phyloP scores from a whole-genome alignment of 2,888 invertebrate species.

The Julus scandinavius region DNA sequence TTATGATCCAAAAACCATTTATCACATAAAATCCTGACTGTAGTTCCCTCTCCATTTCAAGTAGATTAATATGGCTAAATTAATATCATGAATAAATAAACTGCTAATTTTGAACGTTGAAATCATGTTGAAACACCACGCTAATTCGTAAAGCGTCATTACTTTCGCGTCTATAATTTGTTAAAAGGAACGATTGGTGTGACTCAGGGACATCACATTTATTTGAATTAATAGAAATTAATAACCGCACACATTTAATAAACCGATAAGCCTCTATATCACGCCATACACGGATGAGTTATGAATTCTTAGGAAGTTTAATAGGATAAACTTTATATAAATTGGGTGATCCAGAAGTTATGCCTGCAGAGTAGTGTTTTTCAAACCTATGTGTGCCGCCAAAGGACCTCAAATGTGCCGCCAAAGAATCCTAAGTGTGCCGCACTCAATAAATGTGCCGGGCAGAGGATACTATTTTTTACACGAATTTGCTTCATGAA shows the following conservation, averaged over 20 bases:
- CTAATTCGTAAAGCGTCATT: neutral
- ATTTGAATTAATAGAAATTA: slow-evolving; percentile 19
- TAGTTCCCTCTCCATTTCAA: neutral
- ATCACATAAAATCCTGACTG: neutral
- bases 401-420: too few relatives aligned
- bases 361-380: too few relatives aligned
- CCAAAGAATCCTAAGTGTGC: too few relatives aligned
- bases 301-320: too few relatives aligned
- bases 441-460: too few relatives aligned
- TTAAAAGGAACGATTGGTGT: neutral
- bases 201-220: neutral
- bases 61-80: slow-evolving; percentile 15
- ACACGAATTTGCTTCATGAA: too few relatives aligned
- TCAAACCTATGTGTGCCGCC: too few relatives aligned
- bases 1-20: slow-evolving; percentile 12
- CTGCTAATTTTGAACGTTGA: neutral
- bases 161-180: neutral
- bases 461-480: too few relatives aligned
- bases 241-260: neutral
- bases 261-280: neutral
- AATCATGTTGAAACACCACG: neutral
- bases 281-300: too few relatives aligned
- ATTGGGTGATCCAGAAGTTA: too few relatives aligned
- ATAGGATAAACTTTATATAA: too few relatives aligned
- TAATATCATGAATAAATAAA: slow-evolving; percentile 23